A percentile compares a stretch with the other conserved stretches of the same genome.
phyloP scores from a whole-genome alignment of 2,113 vertebrate genomes.

The Benitochromis conjunctus region DNA sequence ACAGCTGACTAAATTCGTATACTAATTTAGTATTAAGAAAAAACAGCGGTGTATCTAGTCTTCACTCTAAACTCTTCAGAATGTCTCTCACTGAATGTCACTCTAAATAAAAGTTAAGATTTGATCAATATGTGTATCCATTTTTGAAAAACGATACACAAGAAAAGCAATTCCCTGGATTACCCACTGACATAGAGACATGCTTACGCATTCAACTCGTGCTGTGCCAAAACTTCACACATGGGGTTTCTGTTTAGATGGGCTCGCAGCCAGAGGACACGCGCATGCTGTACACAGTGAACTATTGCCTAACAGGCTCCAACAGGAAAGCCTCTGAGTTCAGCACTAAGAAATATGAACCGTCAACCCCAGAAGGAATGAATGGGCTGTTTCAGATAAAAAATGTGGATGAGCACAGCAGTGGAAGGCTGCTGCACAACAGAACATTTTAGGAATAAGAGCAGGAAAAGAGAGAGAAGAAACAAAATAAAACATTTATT shows the following conservation, averaged over 20 bases:
- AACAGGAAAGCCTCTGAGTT: slow-evolving; percentile 2
- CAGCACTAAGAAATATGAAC: neutral
- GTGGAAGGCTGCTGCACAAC: neutral
- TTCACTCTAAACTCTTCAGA: neutral
- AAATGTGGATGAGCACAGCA: neutral
- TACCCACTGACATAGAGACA: neutral
- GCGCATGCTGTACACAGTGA: neutral
- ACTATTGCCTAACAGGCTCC: slow-evolving; percentile 17
- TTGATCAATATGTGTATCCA: neutral
- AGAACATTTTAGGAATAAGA: neutral
- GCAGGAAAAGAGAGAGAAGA: neutral
- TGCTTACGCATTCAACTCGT: neutral
- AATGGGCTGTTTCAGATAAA: neutral
- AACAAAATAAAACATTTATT: neutral
- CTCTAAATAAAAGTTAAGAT: neutral
- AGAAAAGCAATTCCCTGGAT: neutral
- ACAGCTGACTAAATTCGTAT: neutral
- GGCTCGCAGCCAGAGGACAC: slow-evolving; percentile 13
- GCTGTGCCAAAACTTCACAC: slow-evolving; percentile 9
- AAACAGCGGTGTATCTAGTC: neutral
- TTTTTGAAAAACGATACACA: neutral
- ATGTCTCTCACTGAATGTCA: neutral
- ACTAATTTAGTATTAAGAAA: neutral
- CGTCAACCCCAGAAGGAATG: neutral
- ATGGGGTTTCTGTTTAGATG: slow-evolving; percentile 1